Percentiles rank a stretch among this genome's conserved stretches.
Evolutionary conservation across 2,888 invertebrate species (phyloP).

Genomic region (Cancer borealis): DNA sequence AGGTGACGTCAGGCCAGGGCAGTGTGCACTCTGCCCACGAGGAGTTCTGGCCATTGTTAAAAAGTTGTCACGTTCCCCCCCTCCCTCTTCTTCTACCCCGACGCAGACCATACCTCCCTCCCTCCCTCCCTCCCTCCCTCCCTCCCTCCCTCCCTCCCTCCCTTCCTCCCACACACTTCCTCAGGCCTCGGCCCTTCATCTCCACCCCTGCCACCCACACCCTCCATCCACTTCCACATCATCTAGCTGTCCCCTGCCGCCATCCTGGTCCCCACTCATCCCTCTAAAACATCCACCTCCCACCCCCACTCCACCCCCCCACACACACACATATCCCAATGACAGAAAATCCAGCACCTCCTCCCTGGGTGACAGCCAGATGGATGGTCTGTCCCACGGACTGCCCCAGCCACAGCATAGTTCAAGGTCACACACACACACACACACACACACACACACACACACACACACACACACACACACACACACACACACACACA

Average conservation of each 20-base stretch:
- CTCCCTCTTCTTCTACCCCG: neutral
- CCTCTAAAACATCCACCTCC: neutral
- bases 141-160: neutral
- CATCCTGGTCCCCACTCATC: neutral
- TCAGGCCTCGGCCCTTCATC: neutral
- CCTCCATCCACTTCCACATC: neutral
- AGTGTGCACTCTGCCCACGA: neutral
- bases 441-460: conserved; percentile 17
- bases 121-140: too few species aligned
- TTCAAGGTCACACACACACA: neutral
- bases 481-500: conserved; percentile 37
- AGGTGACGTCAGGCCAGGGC: too few species aligned
- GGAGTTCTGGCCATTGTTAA: conserved; percentile 10
- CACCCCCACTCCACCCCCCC: neutral
- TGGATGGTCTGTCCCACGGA: neutral
- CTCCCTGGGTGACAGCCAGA: conserved; percentile 39
- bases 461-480: conserved; percentile 35
- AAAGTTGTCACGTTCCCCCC: neutral
- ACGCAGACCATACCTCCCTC: too few species aligned
- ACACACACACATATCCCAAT: neutral
- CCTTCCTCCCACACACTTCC: neutral
- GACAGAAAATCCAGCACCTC: conserved; percentile 37
- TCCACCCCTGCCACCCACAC: neutral
- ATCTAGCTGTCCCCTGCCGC: neutral
- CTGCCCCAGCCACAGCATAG: neutral